Evolutionary conservation across 1,140 invertebrate genomes (phyloP), one percentile per base, ranked within the genome.

Genomic region (Hyposmocoma kahamanoa): DNA sequence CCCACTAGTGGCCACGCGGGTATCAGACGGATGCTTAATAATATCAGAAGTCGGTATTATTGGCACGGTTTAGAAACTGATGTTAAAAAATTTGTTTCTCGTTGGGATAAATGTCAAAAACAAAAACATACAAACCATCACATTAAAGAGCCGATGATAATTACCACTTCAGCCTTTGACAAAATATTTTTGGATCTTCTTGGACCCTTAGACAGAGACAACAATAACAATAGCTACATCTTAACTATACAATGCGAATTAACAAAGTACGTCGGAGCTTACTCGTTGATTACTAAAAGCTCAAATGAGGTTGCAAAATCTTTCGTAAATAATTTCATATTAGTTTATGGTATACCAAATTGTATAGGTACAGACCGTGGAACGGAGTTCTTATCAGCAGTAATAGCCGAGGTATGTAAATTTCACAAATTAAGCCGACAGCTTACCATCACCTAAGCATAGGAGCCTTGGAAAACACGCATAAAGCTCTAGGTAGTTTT

Each of bases 181-280:
- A 47, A 51, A 43, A 26, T 48, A 39, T 47, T 30, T 47, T 48
- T 56, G 38, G 53, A 56, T 42, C 9, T 55, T n/a, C 42, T 50
- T 2, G 53, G 34, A n/a, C 47, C 47, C 5, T 34, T 55, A 46
- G 47, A 49, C n/a, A 44, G 11, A 11, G 53, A 55, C 43, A 43
- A 45, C 26, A 21, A 42, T 19, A 39, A 39, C 20, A 19, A 18
- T 39, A 19, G 15, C 4, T 39, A 39, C 36, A 39, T 39, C 3
- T 15, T 50, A 13, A 55, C 47, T 24, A 21, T 55, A 26, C 53
- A 56, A 19, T 55, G 53, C 17, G 46, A 55, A 24, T 32, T 55
- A 22, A 50, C 4, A 20, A 50, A 55, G 19, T 50, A 50, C 18
- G 34, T 56, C 11, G 53, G 50, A 21, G 47, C 53, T 3, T 56